phyloP scores from a whole-genome alignment of 2,113 vertebrate species.

The Gnathonemus longibarbis region DNA sequence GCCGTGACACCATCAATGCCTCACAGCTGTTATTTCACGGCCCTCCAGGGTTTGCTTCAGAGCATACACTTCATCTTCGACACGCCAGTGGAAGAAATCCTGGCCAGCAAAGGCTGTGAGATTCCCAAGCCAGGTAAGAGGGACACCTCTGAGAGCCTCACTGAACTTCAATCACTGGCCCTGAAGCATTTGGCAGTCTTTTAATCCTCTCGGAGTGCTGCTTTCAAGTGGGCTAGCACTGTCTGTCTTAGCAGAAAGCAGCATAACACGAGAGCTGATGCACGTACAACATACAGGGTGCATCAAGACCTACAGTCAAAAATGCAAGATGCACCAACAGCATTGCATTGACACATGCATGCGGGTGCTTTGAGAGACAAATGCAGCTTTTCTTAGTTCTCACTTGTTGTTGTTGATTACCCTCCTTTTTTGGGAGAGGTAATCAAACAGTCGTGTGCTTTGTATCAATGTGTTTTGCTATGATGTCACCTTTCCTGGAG shows the following conservation, averaged over 20 bases:
- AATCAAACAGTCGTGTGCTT: background rate
- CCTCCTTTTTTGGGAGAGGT: background rate
- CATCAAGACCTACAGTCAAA: background rate
- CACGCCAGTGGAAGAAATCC: slow-evolving; percentile 64
- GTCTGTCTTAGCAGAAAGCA: background rate
- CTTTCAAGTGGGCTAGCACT: background rate
- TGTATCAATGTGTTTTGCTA: background rate
- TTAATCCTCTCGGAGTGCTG: background rate
- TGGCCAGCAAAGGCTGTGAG: slow-evolving; percentile 67
- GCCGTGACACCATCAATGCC: background rate
- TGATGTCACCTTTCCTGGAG: background rate
- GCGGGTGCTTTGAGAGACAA: background rate
- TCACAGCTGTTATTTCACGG: slow-evolving; percentile 20
- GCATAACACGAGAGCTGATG: background rate
- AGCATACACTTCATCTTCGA: slow-evolving; percentile 68
- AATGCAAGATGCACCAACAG: background rate
- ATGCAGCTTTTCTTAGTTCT: background rate
- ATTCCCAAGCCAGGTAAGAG: slow-evolving; percentile 61
- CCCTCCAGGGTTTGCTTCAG: slow-evolving; percentile 72
- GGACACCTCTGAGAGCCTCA: background rate
- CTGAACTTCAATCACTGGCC: background rate
- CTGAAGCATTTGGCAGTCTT: background rate
- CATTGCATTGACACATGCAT: background rate
- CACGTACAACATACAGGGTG: background rate
- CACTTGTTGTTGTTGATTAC: background rate